phyloP scores from a whole-genome alignment of 2,888 invertebrate genomes.

The Nephrotoma guestfalica region DNA sequence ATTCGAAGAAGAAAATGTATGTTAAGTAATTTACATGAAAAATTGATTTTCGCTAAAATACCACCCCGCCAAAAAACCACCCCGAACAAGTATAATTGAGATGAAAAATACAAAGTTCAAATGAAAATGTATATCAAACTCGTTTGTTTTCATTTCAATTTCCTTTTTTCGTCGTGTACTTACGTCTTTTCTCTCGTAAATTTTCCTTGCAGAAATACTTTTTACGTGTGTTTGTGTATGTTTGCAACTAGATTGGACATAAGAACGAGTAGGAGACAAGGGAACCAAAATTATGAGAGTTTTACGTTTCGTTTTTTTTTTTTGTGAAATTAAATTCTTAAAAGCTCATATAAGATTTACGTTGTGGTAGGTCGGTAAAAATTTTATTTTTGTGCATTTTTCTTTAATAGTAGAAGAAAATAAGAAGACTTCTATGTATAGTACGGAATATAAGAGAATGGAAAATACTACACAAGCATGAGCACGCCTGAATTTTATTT shows the following conservation, averaged over 20 bases:
- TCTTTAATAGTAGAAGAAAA: not conserved
- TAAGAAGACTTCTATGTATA: not conserved
- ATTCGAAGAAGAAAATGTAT: too few species aligned
- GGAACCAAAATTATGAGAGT: not conserved
- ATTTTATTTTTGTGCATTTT: not conserved
- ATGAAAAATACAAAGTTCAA: not conserved
- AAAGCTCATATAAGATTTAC: slow-evolving; percentile 1
- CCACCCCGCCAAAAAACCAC: not conserved
- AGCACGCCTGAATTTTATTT: not conserved
- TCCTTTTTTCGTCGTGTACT: not conserved
- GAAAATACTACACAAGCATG: not conserved
- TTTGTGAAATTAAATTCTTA: not conserved
- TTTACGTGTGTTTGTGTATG: not conserved
- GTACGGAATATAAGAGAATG: not conserved
- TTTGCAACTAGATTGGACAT: not conserved
- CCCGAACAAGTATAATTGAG: not conserved
- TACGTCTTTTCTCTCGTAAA: not conserved
- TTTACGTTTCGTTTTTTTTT: not conserved
- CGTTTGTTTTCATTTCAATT: not conserved
- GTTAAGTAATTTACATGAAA: not conserved
- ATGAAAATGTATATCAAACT: not conserved
- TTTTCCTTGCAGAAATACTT: not conserved
- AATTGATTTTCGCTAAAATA: not conserved
- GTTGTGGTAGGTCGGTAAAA: slow-evolving; percentile 1
- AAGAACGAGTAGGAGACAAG: not conserved